phyloP scores from a whole-genome alignment of 2,113 vertebrate species.

The Cygnus atratus region DNA sequence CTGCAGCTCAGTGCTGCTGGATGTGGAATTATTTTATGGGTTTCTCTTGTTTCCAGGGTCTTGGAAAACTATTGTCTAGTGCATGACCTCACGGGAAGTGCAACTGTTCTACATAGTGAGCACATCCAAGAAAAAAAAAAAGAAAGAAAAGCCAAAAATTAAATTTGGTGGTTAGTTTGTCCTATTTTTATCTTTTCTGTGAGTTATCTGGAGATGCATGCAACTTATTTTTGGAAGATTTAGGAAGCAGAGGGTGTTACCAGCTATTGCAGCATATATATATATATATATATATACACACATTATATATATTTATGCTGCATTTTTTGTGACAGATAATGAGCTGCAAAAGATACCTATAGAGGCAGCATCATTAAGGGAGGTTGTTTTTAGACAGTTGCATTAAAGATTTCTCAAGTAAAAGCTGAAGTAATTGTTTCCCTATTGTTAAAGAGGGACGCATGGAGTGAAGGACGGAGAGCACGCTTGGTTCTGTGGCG shows the following conservation, averaged over 20 bases:
- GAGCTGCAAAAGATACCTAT: conserved; percentile 46
- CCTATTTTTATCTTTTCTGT: conserved; percentile 36
- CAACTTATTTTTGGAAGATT: conserved; percentile 9
- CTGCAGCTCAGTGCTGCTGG: background rate
- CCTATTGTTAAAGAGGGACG: background rate
- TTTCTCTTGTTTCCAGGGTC: conserved; percentile 40
- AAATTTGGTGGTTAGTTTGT: conserved; percentile 4
- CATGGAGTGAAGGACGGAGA: background rate
- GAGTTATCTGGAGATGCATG: background rate
- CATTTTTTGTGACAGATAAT: conserved; percentile 37
- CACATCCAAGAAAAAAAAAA: conserved; percentile 5
- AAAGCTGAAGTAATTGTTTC: background rate
- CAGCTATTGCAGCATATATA: background rate
- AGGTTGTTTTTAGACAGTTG: conserved; percentile 51
- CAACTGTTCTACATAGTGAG: conserved; percentile 4
- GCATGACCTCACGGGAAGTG: conserved; percentile 1
- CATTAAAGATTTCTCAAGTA: conserved; percentile 37
- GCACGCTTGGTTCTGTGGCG: background rate
- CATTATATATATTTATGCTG: background rate
- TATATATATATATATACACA: too few relatives aligned
- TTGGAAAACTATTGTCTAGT: conserved; percentile 36
- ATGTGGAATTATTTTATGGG: conserved; percentile 22
- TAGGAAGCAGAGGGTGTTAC: conserved; percentile 19
- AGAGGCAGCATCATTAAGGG: background rate
- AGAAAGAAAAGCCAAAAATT: background rate